phyloP scores from a whole-genome alignment of 2,888 invertebrate species.

The Plebejus argus region DNA sequence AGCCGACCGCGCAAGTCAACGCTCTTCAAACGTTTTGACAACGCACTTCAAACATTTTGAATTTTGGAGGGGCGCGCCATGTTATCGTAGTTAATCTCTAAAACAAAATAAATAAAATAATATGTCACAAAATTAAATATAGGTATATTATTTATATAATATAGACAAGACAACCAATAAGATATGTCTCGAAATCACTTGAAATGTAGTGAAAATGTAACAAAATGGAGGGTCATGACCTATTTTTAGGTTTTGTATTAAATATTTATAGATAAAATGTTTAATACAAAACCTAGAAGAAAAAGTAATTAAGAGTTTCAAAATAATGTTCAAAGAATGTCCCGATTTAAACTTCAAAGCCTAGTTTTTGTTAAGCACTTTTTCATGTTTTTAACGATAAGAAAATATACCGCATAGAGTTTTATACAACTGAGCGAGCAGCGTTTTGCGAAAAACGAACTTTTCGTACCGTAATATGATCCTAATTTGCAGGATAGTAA shows the following conservation, averaged over 20 bases:
- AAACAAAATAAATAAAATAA: too few relatives aligned
- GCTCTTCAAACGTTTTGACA: too few relatives aligned
- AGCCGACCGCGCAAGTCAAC: too few relatives aligned
- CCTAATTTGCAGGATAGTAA: conserved; percentile 27
- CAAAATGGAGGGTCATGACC: background rate
- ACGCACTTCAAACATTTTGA: too few relatives aligned
- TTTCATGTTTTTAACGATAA: conserved; percentile 27
- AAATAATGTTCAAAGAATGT: conserved; percentile 17
- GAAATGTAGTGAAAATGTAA: background rate
- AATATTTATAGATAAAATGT: background rate
- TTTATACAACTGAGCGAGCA: conserved; percentile 8
- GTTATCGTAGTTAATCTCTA: too few relatives aligned
- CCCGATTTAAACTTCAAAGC: conserved; percentile 25
- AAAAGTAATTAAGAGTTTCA: conserved; percentile 23
- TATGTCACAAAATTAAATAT: too few relatives aligned
- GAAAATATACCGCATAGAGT: conserved; percentile 11
- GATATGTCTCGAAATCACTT: too few relatives aligned
- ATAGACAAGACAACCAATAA: too few relatives aligned
- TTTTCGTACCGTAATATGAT: conserved; percentile 17
- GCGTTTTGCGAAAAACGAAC: conserved; percentile 8
- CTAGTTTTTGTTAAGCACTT: conserved; percentile 26
- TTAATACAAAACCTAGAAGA: background rate
- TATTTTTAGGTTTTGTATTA: too few relatives aligned
- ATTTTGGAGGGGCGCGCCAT: too few relatives aligned
- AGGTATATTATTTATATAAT: too few relatives aligned